A percentile compares a stretch with the other conserved stretches of the same genome.
These are phyloP conservation scores for Neosilurus hyrtlii DNA, from an alignment of 2,797 vertebrate genomes.

Conservation along the genomic window DNA sequence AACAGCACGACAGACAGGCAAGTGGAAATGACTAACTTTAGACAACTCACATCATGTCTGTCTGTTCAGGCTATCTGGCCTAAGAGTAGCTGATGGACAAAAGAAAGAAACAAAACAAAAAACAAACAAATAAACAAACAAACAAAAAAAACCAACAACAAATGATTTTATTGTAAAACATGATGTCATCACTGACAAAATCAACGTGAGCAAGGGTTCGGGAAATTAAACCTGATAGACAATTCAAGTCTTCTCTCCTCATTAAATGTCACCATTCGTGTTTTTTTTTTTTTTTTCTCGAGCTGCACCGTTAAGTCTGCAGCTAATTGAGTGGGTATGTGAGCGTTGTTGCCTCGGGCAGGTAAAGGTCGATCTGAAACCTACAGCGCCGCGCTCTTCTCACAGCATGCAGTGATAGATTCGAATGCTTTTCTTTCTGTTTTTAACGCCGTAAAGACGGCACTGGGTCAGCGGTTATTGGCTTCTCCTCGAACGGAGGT, in stretches of 20 bases:
- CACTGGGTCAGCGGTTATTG: constrained; percentile 28
- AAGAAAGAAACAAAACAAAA: constrained; percentile 79
- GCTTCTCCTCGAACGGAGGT: constrained; percentile 33
- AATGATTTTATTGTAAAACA: constrained; percentile 55
- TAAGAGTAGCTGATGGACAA: constrained; percentile 99
- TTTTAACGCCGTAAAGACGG: constrained; percentile 7
- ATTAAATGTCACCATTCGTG: constrained; percentile 59
- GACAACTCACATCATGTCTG: constrained; percentile 99
- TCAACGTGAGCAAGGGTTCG: constrained; percentile 90
- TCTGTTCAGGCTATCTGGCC: constrained; percentile 99
- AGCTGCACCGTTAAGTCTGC: constrained; percentile 37
- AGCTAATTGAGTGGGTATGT: constrained; percentile 32
- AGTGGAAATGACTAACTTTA: constrained; percentile 98
- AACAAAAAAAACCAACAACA: constrained; percentile 44
- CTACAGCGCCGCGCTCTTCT: constrained; percentile 79
- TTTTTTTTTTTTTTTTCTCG: constrained; percentile 49
- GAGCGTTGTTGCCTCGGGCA: constrained; percentile 71
- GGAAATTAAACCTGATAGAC: constrained; percentile 88
- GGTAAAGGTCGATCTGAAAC: constrained; percentile 82
- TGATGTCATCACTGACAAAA: constrained; percentile 51
- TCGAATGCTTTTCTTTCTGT: constrained; percentile 56
- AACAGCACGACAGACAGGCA: constrained; percentile 96
- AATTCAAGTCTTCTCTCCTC: constrained; percentile 77
- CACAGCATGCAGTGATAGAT: constrained; percentile 88
- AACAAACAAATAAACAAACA: constrained; percentile 71